These are phyloP conservation scores for Leptoteleia sp. DNA, from an alignment of 1,140 invertebrate species.

Conservation along the genomic window DNA sequence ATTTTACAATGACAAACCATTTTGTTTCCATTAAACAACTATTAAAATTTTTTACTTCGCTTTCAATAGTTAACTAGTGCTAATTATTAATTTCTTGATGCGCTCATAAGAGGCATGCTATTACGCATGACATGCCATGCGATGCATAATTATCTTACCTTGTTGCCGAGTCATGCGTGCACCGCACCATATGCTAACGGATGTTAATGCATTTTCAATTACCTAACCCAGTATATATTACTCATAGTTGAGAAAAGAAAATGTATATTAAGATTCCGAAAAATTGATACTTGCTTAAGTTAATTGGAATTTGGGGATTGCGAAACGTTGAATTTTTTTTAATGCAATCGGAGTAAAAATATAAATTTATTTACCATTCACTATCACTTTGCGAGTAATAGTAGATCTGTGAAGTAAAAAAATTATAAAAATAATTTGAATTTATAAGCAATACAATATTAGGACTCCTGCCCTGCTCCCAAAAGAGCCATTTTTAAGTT, in stretches of 20 bases:
- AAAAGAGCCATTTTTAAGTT: too few species aligned
- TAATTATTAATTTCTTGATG: slow-evolving; percentile 82
- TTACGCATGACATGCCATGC: slow-evolving; percentile 78
- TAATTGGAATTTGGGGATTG: too few species aligned
- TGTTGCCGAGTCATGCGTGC: slow-evolving; percentile 79
- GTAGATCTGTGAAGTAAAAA: too few species aligned
- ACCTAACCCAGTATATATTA: slow-evolving; percentile 65
- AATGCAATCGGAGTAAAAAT: too few species aligned
- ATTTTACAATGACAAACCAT: too few species aligned
- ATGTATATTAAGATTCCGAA: slow-evolving; percentile 13
- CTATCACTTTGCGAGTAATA: too few species aligned
- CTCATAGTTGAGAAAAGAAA: slow-evolving; percentile 49
- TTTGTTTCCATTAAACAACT: slow-evolving; percentile 5
- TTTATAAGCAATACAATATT: too few species aligned
- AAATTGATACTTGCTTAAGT: slow-evolving; percentile 3
- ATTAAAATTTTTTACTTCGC: slow-evolving; percentile 1
- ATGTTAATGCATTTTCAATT: slow-evolving; percentile 79
- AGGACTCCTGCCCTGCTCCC: too few species aligned
- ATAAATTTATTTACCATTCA: too few species aligned
- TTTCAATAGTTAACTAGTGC: slow-evolving; percentile 62
- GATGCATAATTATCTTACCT: slow-evolving; percentile 79
- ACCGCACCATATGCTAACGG: slow-evolving; percentile 77
- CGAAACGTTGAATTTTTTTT: too few species aligned
- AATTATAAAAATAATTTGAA: too few species aligned
- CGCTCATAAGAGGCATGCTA: slow-evolving; percentile 75